Evolutionary conservation across 2,888 invertebrate genomes (phyloP).

Genomic region (Campopleginae sp.): DNA sequence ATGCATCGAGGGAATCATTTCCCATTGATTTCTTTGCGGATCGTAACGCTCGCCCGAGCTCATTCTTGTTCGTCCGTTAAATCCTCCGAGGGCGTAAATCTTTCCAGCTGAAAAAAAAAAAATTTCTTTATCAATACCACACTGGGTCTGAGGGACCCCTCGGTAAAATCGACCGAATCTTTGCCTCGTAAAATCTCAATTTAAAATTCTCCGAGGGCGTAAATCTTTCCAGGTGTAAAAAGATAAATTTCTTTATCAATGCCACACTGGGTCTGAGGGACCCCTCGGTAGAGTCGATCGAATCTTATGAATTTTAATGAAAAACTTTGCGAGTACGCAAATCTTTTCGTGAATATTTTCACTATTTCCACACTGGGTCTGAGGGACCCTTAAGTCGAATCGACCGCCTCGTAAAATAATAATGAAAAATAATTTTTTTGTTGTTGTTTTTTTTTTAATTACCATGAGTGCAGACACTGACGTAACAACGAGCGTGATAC

Average conservation of each 20-base stretch:
- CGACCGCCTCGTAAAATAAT: neutral
- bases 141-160: neutral
- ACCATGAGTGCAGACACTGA: slow-evolving; percentile 90
- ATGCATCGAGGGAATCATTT: slow-evolving; percentile 90
- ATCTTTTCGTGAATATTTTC: slow-evolving; percentile 86
- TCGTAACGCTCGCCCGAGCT: slow-evolving; percentile 92
- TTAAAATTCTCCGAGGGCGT: no score
- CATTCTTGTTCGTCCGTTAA: slow-evolving; percentile 91
- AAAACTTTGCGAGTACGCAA: slow-evolving; percentile 93
- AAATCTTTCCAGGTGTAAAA: no score
- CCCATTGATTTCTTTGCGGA: slow-evolving; percentile 91
- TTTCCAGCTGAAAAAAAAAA: slow-evolving; percentile 85
- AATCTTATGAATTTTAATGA: no score
- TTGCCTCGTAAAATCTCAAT: no score
- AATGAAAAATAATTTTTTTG: neutral
- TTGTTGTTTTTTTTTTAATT: slow-evolving; percentile 69
- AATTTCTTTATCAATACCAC: neutral
- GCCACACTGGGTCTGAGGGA: no score
- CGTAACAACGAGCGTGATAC: slow-evolving; percentile 92
- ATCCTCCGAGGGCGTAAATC: slow-evolving; percentile 94
- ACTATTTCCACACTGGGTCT: neutral
- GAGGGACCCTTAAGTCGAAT: neutral
- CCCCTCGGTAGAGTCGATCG: no score
- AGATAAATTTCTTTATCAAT: no score
- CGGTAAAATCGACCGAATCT: no score